phyloP scores from a whole-genome alignment of 1,140 invertebrate species.

The Anthonomus grandis region DNA sequence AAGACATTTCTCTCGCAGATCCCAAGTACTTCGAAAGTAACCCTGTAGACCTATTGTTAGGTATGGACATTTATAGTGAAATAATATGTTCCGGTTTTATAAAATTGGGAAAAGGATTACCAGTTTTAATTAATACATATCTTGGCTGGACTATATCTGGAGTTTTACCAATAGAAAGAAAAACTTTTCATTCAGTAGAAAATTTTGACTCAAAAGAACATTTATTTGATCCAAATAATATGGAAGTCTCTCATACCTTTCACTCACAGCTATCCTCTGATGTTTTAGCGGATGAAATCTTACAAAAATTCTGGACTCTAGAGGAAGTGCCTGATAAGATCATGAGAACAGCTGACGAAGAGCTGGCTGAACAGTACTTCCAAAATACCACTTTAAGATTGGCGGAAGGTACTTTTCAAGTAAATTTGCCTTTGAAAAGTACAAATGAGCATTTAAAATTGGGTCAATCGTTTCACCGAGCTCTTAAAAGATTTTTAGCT shows the following conservation, averaged over 20 bases:
- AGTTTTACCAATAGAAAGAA: background rate
- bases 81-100: background rate
- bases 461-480: conserved; percentile 9
- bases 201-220: background rate
- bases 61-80: background rate
- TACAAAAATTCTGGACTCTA: conserved; percentile 3
- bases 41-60: background rate
- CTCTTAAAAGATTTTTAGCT: conserved; percentile 13
- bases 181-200: too few species aligned
- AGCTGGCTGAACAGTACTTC: background rate
- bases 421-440: conserved; percentile 10
- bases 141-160: background rate
- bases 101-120: background rate
- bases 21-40: background rate
- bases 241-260: too few species aligned
- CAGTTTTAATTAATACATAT: background rate
- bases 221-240: background rate
- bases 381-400: background rate
- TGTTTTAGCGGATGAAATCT: background rate
- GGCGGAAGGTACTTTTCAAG: conserved; percentile 9
- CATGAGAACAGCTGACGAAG: background rate
- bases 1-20: background rate
- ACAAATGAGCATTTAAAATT: conserved; percentile 6
- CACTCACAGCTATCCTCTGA: background rate
- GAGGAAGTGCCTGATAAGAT: background rate